Evolutionary conservation across 2,113 vertebrate species (phyloP).

Genomic region (Gila orcuttii): DNA sequence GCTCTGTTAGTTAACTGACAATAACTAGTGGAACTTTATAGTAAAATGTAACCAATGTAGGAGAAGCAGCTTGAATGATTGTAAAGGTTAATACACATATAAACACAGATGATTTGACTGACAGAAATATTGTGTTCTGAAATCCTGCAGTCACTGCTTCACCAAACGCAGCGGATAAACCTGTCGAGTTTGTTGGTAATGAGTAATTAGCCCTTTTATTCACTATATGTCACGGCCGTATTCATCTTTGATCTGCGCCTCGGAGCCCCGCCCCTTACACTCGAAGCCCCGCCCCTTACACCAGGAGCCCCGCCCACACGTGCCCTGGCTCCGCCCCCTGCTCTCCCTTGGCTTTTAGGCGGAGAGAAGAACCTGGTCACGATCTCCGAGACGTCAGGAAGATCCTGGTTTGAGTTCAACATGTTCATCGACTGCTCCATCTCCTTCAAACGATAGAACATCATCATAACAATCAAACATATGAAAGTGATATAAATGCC

Average conservation of each 20-base stretch:
- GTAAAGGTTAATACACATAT: too few relatives aligned
- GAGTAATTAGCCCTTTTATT: not conserved
- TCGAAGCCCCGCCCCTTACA: conserved; percentile 79
- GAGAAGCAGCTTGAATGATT: too few relatives aligned
- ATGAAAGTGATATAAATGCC: too few relatives aligned
- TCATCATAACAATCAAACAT: not conserved
- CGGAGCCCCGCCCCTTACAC: conserved; percentile 81
- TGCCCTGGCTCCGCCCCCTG: conserved; percentile 74
- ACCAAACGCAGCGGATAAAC: too few relatives aligned
- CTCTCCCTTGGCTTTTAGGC: conserved; percentile 84
- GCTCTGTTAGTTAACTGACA: not conserved
- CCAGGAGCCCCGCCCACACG: conserved; percentile 79
- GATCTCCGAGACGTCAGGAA: conserved; percentile 97
- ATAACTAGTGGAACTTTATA: not conserved
- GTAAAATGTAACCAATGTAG: not conserved
- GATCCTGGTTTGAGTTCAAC: conserved; percentile 97
- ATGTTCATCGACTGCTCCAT: conserved; percentile 99
- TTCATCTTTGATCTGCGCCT: conserved; percentile 80
- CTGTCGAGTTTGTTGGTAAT: not conserved
- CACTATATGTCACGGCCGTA: not conserved
- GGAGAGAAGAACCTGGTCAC: conserved; percentile 98
- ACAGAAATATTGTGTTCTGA: not conserved
- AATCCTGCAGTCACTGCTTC: not conserved
- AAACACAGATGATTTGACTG: not conserved
- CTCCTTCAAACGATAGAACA: conserved; percentile 76